phyloP scores from a whole-genome alignment of 2,797 vertebrate species.

The Hybognathus amarus region DNA sequence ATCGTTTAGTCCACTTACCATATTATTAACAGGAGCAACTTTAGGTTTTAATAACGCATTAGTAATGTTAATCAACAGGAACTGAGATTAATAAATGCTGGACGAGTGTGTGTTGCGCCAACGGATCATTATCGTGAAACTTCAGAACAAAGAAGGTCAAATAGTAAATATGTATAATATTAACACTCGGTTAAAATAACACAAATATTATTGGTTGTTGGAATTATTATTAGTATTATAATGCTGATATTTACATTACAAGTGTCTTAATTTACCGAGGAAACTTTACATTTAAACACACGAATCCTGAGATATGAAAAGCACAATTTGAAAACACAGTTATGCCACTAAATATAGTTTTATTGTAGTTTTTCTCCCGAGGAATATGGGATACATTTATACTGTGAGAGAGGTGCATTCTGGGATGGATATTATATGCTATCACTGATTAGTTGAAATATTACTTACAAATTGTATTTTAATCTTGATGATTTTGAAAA shows the following conservation, averaged over 20 bases:
- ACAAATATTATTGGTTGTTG: no score
- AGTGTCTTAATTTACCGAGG: neutral
- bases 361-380: neutral
- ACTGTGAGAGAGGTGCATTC: constrained; percentile 8
- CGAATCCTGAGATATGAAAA: no score
- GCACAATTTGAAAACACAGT: neutral
- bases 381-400: neutral
- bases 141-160: neutral
- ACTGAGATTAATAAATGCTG: neutral
- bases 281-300: neutral
- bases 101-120: no score
- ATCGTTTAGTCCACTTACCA: neutral
- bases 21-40: neutral
- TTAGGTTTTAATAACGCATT: neutral
- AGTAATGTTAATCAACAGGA: neutral
- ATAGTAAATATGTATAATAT: constrained; percentile 12
- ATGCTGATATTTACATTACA: neutral
- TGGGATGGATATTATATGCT: constrained; percentile 1
- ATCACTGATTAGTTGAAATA: neutral
- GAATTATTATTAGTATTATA: neutral
- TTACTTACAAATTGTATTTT: constrained; percentile 38
- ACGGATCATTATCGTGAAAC: neutral
- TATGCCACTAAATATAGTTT: no score
- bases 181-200: neutral
- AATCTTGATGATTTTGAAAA: constrained; percentile 14